Evolutionary conservation across 2,113 vertebrate species (phyloP).

Genomic region (Ibidorhyncha struthersii): DNA sequence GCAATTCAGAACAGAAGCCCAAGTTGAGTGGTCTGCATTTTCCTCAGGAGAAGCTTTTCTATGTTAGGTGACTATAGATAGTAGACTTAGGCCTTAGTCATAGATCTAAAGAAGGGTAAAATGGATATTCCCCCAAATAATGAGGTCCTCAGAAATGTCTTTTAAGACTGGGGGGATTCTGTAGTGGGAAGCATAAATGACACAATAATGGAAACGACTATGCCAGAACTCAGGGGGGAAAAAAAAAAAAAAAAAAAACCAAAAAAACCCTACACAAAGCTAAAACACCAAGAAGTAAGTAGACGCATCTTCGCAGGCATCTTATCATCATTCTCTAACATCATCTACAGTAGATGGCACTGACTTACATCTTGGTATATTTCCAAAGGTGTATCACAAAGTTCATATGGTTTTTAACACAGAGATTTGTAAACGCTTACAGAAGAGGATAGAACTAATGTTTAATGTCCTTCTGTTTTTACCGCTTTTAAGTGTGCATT

Average conservation of each 20-base stretch:
- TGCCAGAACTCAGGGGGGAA: neutral
- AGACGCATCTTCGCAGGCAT: neutral
- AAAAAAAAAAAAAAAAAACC: neutral
- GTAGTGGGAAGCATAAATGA: neutral
- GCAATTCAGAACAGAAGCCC: neutral
- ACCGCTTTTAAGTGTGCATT: neutral
- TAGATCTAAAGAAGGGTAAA: neutral
- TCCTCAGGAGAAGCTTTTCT: neutral
- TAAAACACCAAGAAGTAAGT: neutral
- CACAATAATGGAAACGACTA: neutral
- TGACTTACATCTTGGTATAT: neutral
- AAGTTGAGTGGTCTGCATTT: neutral
- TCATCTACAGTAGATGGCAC: neutral
- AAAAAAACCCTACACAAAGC: neutral
- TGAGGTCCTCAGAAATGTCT: neutral
- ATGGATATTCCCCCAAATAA: neutral
- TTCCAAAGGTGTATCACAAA: neutral
- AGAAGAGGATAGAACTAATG: neutral
- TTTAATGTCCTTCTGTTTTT: neutral
- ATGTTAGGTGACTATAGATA: neutral
- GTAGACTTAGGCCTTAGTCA: neutral
- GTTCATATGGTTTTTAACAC: neutral
- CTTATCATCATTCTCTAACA: neutral
- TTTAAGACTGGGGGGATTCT: neutral
- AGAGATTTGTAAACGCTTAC: neutral